Percentiles rank a stretch among this genome's conserved stretches.
phyloP scores from a whole-genome alignment of 1,140 invertebrate species.

The Neodiprion virginianus region DNA sequence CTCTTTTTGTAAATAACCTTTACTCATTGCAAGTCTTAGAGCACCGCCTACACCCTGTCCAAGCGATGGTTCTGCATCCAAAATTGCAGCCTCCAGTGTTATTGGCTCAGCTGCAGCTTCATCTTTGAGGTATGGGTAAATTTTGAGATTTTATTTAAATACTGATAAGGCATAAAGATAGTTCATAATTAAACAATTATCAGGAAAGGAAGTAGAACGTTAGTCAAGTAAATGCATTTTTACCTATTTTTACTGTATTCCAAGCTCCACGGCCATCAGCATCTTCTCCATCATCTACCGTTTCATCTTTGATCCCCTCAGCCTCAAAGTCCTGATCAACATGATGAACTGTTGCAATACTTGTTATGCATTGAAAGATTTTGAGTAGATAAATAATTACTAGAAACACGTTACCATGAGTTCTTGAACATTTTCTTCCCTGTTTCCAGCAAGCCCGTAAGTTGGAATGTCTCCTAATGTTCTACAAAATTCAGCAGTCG shows the following conservation, averaged over 20 bases:
- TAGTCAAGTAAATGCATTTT: slow-evolving; percentile 16
- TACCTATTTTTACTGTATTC: slow-evolving; percentile 76
- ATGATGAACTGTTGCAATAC: slow-evolving; percentile 14
- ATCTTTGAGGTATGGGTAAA: slow-evolving; percentile 41
- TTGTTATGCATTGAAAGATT: neutral
- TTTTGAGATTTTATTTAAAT: neutral
- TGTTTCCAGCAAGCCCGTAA: slow-evolving; percentile 86
- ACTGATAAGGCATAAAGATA: neutral
- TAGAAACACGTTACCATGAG: slow-evolving; percentile 69
- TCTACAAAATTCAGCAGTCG: slow-evolving; percentile 96
- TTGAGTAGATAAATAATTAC: no score
- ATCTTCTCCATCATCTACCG: slow-evolving; percentile 58
- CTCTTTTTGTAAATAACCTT: slow-evolving; percentile 93
- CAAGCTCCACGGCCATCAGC: slow-evolving; percentile 69
- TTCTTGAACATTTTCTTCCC: slow-evolving; percentile 84
- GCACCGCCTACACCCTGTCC: slow-evolving; percentile 91
- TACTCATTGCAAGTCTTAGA: slow-evolving; percentile 89
- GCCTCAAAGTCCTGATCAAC: slow-evolving; percentile 68
- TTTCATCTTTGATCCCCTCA: slow-evolving; percentile 64
- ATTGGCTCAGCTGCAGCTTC: slow-evolving; percentile 51
- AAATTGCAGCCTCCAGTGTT: slow-evolving; percentile 73
- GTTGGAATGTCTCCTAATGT: slow-evolving; percentile 95
- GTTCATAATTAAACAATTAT: slow-evolving; percentile 10
- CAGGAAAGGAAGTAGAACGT: neutral
- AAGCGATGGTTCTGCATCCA: slow-evolving; percentile 96